phyloP scores from a whole-genome alignment of 2,888 invertebrate genomes.

The Philhelius pedissequus region DNA sequence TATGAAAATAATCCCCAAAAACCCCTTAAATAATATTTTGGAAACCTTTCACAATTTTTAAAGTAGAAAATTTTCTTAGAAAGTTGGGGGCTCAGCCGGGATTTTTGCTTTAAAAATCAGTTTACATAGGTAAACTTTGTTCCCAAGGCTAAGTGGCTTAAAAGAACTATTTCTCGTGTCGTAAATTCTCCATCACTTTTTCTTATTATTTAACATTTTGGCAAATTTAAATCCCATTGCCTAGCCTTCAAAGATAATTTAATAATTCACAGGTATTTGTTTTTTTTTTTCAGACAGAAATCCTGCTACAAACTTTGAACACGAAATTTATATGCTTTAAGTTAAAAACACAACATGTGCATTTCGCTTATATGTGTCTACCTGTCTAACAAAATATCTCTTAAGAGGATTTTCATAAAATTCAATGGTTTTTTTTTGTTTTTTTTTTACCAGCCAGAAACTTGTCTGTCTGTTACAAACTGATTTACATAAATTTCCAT shows the following conservation, averaged over 20 bases:
- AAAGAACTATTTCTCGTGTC: not conserved
- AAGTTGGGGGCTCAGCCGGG: not conserved
- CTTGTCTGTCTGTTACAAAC: constrained; percentile 12
- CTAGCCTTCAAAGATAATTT: not conserved
- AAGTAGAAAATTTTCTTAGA: too few species aligned
- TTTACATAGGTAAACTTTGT: not conserved
- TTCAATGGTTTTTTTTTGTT: not conserved
- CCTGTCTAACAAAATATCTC: constrained; percentile 20
- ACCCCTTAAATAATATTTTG: too few species aligned
- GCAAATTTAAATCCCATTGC: not conserved
- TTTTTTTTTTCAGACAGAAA: not conserved
- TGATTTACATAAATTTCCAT: constrained; percentile 38
- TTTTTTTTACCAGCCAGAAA: constrained; percentile 15
- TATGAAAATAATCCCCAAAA: too few species aligned
- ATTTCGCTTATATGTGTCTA: constrained; percentile 22
- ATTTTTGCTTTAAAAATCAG: not conserved
- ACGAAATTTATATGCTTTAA: not conserved
- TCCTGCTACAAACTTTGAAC: not conserved
- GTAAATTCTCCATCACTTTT: not conserved
- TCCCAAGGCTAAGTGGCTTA: not conserved
- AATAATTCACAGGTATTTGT: constrained; percentile 2
- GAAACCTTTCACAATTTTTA: too few species aligned
- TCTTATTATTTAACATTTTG: not conserved
- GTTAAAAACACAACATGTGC: not conserved
- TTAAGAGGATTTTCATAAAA: constrained; percentile 11